Percentiles rank a stretch among this genome's conserved stretches.
These are phyloP conservation scores for Tragelaphus strepsiceros DNA, from an alignment of 2,113 vertebrate genomes.

Conservation along the genomic window DNA sequence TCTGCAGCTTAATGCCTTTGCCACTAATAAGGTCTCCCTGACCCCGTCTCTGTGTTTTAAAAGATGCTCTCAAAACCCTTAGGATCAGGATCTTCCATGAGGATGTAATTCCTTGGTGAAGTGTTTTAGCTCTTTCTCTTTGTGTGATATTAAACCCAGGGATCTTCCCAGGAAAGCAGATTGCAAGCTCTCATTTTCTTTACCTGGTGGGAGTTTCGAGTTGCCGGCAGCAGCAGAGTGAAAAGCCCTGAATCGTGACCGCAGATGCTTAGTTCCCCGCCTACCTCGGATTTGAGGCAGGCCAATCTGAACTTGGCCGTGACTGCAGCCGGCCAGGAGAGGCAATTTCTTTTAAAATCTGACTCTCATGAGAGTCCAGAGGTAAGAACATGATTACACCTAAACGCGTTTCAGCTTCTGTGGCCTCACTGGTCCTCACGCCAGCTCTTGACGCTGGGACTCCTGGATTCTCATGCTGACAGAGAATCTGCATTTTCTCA, in stretches of 20 bases:
- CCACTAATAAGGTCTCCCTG: not conserved
- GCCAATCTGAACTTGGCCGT: accelerated
- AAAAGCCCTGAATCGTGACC: not conserved
- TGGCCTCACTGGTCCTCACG: accelerated
- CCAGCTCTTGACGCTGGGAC: accelerated
- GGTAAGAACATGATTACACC: not conserved
- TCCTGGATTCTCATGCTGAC: not conserved
- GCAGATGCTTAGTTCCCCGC: accelerated
- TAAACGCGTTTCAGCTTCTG: accelerated
- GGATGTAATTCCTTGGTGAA: not conserved
- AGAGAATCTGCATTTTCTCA: not conserved
- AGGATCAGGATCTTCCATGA: not conserved
- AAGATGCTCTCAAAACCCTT: not conserved
- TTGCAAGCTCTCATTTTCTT: not conserved
- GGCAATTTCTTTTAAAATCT: not conserved
- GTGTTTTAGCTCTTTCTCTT: not conserved
- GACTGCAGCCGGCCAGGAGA: not conserved
- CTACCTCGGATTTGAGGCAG: accelerated
- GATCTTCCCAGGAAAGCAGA: not conserved
- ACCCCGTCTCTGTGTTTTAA: not conserved
- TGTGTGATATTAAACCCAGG: not conserved
- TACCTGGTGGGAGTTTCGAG: not conserved
- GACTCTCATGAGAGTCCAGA: not conserved
- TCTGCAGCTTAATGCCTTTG: too few species aligned
- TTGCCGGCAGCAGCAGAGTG: not conserved